Evolutionary conservation across 2,113 vertebrate species (phyloP).

Genomic region (Alaudala cheleensis): DNA sequence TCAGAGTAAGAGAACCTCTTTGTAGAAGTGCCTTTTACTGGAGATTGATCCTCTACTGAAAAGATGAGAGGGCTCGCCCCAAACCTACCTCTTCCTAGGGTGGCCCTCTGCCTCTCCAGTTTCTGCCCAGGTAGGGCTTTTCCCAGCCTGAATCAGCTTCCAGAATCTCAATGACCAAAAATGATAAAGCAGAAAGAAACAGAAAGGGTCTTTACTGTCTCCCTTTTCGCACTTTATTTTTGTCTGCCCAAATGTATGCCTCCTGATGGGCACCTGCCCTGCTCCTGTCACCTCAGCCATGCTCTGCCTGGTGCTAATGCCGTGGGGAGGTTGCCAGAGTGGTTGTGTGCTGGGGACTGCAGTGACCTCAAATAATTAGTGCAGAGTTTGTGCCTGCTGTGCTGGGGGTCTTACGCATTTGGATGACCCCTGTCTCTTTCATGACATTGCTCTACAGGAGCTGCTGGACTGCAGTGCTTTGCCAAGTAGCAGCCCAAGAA

Average conservation of each 20-base stretch:
- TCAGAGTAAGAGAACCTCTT: neutral
- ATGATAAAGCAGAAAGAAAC: neutral
- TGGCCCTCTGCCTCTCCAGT: neutral
- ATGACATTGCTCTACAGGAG: slow-evolving; percentile 16
- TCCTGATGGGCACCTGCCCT: neutral
- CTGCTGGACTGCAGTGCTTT: neutral
- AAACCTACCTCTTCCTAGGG: neutral
- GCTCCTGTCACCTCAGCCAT: neutral
- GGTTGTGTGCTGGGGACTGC: neutral
- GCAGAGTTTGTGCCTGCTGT: neutral
- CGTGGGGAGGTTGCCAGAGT: neutral
- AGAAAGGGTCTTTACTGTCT: neutral
- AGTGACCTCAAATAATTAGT: neutral
- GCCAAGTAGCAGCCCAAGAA: neutral
- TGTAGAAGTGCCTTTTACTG: neutral
- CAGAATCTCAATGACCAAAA: neutral
- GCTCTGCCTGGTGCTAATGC: neutral
- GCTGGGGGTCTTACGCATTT: slow-evolving; percentile 6
- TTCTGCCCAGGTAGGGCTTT: neutral
- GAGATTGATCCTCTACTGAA: neutral
- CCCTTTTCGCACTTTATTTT: neutral
- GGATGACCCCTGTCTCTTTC: neutral
- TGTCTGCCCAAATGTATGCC: neutral
- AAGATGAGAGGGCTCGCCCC: neutral
- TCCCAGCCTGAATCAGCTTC: neutral